A percentile compares a stretch with the other conserved stretches of the same genome.
Evolutionary conservation across 1,140 invertebrate genomes (phyloP).

Genomic region (Papilio aristodemus): DNA sequence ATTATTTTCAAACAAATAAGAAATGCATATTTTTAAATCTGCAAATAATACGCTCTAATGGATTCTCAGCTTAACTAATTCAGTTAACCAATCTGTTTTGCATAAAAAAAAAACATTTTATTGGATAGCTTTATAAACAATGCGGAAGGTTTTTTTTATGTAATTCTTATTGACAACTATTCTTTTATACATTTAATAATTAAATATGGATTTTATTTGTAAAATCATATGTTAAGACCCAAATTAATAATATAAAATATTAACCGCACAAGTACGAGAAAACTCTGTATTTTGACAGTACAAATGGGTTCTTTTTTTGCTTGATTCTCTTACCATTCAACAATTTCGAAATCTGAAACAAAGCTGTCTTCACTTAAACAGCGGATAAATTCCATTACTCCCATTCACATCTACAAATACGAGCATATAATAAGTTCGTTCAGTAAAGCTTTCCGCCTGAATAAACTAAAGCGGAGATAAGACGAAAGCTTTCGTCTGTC

Average conservation of each 20-base stretch:
- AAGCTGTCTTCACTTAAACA: not conserved
- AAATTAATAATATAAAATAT: no score
- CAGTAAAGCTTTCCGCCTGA: constrained; percentile 23
- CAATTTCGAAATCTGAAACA: not conserved
- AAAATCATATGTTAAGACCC: no score
- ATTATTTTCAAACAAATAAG: not conserved
- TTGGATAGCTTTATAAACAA: no score
- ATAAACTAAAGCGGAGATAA: constrained; percentile 21
- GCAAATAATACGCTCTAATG: not conserved
- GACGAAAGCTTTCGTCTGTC: constrained; percentile 66
- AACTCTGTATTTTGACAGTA: no score
- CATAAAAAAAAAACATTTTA: no score
- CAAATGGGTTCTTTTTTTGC: no score
- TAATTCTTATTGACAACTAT: no score
- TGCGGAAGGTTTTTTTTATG: no score
- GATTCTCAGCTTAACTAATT: not conserved
- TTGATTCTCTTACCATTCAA: no score
- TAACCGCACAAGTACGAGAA: no score
- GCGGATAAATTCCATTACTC: not conserved
- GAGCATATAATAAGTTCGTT: constrained; percentile 9
- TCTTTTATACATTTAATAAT: no score
- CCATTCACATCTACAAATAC: not conserved
- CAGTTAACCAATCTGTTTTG: not conserved
- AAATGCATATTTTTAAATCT: not conserved
- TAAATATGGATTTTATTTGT: no score